These are phyloP conservation scores for Rosalia funebris DNA, from an alignment of 2,888 invertebrate genomes.

Conservation along the genomic window DNA sequence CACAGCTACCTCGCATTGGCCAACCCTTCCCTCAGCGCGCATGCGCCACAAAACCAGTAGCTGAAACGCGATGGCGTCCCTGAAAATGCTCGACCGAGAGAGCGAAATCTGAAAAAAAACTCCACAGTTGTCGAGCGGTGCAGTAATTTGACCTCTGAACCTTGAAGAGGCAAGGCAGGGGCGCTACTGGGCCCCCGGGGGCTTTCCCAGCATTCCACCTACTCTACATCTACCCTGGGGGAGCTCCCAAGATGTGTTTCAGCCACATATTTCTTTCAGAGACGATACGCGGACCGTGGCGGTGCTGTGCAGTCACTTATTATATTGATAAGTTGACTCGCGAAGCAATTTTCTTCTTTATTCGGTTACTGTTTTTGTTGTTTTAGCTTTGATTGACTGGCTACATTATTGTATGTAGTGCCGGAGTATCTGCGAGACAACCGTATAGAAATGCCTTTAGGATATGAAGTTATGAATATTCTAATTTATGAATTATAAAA, in stretches of 20 bases:
- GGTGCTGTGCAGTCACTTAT: conserved; percentile 20
- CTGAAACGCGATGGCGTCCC: conserved; percentile 25
- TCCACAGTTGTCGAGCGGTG: conserved; percentile 14
- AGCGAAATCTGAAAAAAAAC: conserved; percentile 19
- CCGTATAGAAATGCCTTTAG: too few relatives aligned
- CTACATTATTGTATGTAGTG: conserved; percentile 3
- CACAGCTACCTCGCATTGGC: conserved; percentile 33
- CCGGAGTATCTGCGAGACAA: background rate
- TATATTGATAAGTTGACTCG: conserved; percentile 27
- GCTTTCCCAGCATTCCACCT: conserved; percentile 57
- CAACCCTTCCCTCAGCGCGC: conserved; percentile 3
- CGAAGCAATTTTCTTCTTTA: conserved; percentile 22
- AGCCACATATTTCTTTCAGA: conserved; percentile 25
- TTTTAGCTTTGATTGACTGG: conserved; percentile 19
- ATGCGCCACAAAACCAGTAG: conserved; percentile 20
- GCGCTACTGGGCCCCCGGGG: conserved; percentile 54
- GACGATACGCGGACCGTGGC: conserved; percentile 18
- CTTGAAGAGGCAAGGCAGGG: conserved; percentile 45
- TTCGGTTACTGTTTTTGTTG: conserved; percentile 21
- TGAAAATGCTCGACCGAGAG: conserved; percentile 14
- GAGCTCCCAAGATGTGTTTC: conserved; percentile 48
- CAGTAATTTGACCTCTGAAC: conserved; percentile 35
- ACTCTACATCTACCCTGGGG: conserved; percentile 48
- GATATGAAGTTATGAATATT: too few relatives aligned
- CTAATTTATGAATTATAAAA: too few relatives aligned